Conservation (phyloP, 2,888 invertebrate species). For the Lepidochrysops patricia region DNA sequence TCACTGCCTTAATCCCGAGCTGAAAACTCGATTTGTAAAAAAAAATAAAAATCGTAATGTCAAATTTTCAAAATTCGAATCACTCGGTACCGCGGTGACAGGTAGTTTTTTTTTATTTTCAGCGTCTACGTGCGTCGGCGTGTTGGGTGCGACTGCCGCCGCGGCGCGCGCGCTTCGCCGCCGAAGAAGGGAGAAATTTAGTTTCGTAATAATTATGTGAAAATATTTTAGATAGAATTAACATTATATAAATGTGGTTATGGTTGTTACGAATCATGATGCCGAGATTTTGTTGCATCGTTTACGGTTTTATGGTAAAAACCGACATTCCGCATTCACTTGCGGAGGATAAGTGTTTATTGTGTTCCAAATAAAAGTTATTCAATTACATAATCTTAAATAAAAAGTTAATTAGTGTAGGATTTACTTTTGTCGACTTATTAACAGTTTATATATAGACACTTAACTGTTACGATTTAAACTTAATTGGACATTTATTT, state of each 20-base stretch:
- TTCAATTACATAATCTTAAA: not conserved
- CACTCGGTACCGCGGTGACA: conserved; percentile 11
- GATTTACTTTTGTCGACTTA: not conserved
- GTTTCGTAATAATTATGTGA: conserved; percentile 19
- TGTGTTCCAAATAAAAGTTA: not conserved
- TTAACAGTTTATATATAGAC: not conserved
- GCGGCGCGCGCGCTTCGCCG: conserved; percentile 20
- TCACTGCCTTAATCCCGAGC: conserved; percentile 30
- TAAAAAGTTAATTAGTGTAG: not conserved
- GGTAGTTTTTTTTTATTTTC: conserved; percentile 15
- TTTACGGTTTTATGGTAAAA: conserved; percentile 5
- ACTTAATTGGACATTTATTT: not conserved
- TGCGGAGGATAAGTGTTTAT: not conserved
- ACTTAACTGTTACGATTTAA: not conserved
- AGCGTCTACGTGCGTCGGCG: conserved; percentile 28
- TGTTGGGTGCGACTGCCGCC: conserved; percentile 47
- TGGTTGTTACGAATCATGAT: conserved; percentile 12
- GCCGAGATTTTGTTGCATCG: conserved; percentile 7
- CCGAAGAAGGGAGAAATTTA: conserved; percentile 18
- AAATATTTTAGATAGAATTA: conserved; percentile 15
- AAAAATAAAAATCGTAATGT: conserved; percentile 8
- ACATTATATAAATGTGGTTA: conserved; percentile 16
- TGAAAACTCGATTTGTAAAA: not conserved
- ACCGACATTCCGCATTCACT: not conserved
- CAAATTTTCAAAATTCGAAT: conserved; percentile 33